Conservation (phyloP, 2,797 vertebrate species). For the Orientallactaga sibirica region DNA sequence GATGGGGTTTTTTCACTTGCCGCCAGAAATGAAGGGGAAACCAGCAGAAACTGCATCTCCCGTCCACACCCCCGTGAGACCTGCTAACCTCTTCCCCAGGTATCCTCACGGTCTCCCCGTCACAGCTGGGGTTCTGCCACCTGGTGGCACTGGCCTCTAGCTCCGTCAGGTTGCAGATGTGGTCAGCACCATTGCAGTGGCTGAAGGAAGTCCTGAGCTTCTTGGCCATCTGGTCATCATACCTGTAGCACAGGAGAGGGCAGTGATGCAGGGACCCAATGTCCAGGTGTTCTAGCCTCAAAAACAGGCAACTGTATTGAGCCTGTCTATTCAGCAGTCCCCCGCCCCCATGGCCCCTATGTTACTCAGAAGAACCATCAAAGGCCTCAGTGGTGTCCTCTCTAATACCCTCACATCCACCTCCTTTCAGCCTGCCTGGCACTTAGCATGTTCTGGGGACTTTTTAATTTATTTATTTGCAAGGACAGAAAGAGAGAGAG, state of each 20-base stretch:
- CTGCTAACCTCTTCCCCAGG: constrained; percentile 87
- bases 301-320: rapidly evolving
- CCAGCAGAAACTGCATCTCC: background rate
- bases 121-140: constrained; percentile 89
- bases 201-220: constrained; percentile 88
- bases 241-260: constrained; percentile 84
- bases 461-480: background rate
- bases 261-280: background rate
- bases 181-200: constrained; percentile 84
- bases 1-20: background rate
- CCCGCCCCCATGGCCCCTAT: rapidly evolving
- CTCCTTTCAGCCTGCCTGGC: background rate
- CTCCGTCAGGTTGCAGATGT: constrained; percentile 85
- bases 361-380: background rate
- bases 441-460: background rate
- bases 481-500: no score
- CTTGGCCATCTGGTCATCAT: constrained; percentile 90
- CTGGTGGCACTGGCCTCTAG: constrained; percentile 87
- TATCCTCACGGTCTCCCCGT: constrained; percentile 83
- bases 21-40: background rate
- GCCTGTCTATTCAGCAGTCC: background rate
- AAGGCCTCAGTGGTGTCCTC: background rate
- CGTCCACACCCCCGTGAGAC: background rate
- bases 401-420: background rate
- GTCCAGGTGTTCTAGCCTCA: no score